Evolutionary conservation across 2,888 invertebrate species (phyloP), one percentile per base, ranked within the genome.

Genomic region (Pinctada fucata): DNA sequence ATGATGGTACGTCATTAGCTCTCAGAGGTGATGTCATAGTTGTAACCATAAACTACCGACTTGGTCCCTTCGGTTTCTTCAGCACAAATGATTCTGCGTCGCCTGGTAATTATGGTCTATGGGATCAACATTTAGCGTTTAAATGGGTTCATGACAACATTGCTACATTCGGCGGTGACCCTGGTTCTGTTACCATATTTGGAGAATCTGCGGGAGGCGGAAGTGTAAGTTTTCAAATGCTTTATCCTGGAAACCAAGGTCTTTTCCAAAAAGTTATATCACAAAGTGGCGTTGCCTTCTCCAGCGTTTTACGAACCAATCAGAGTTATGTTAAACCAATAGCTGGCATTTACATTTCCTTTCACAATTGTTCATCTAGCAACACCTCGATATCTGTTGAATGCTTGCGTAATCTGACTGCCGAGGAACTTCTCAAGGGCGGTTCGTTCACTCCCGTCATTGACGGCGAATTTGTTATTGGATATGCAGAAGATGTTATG

Each of bases 21-120:
- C 95, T 96, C 1, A 96, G 96, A 93, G 97, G 97, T 92, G 95
- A 97, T 90, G 94, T 97, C 76, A 95, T 97, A 84, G 94, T 97
- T 86, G 97, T 97, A 50, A 96, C 97, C 13, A 97, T 98, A 95
- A 97, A 97, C 92, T 98, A 98, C 92, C 95, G 98, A 84, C 96
- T 98, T 2, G 97, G 97, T n/a, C 96, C 97, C 3, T 94, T 98
- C 79, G 98, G 98, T 65, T 90, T 88, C 79, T 79, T 89, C 3
- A 91, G 90, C 78, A 79, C 93, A 77, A 90, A 88, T 47, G 82
- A 84, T 69, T 79, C 83, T 3, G 96, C 97, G 88, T 96, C 96
- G 66, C 94, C 96, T 1, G 97, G 98, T 1, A 98, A 98, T 92
- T 96, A 97, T 78, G 98, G 97, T 16, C 94, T 98, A 90, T 97